Base-by-base conservation (phyloP, 2,888 invertebrate species). In the Antheraea yamamai region DNA sequence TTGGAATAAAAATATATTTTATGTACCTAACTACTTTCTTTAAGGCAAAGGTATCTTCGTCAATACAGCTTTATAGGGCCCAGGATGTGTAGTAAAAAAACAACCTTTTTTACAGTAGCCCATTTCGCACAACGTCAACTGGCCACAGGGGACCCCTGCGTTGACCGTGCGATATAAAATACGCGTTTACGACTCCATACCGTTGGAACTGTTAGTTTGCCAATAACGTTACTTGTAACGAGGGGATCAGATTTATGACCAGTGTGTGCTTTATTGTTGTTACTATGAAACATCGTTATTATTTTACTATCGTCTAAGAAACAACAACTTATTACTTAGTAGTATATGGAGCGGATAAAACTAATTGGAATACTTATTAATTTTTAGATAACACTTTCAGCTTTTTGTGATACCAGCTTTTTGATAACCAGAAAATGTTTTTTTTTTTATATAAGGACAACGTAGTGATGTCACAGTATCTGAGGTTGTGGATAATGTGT, bases 141-240 rank as follows among this genome's bases (percentile, higher is more conserved):
- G 83, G 83, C 76, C 90, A 76, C 87, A 23, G 74, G 89, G 87
- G 91, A 83, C 80, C 85, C 80, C 85, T 81, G 81, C 82, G 82
- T 81, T 83, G 87, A 85, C 89, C 87, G 81, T 84, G 81, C 83
- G 81, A 84, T 83, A 89, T 88, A 90, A 90, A 89, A 89, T 85
- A 88, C 87, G 82, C 85, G 82, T 88, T 89, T 87, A 88, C 88
- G 86, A 87, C 82, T 73, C 68, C 80, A 75, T 64, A 73, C 72
- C 58, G 78, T 75, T 81, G 75, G 79, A 80, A 78, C 81, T 77
- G 82, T 80, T 83, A 84, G 82, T 80, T 81, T 80, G 82, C 81
- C 81, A 66, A 66, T 30, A 66, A 66, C 64, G 64, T 30, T 66
- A 66, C 64, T 66, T 66, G 16, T 66, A 30, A 66, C 64, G 64